Percentiles rank a stretch among this genome's conserved stretches.
These are phyloP conservation scores for Sebastes steindachneri DNA, from an alignment of 2,797 vertebrate genomes.

Conservation along the genomic window DNA sequence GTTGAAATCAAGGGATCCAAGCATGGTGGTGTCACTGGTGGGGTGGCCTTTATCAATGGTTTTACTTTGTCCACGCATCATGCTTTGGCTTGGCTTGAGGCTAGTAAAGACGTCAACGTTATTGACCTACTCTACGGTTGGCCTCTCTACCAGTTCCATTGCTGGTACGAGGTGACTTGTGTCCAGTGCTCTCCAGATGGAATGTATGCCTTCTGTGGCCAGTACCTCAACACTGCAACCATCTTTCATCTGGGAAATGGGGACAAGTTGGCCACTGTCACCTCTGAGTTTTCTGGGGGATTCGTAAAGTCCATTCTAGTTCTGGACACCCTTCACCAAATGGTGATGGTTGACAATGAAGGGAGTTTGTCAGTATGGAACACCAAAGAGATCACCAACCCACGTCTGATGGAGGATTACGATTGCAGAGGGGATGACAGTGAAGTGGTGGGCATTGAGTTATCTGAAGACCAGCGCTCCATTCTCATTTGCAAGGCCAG, in stretches of 20 bases:
- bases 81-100: slow-evolving; percentile 96
- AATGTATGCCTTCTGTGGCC: slow-evolving; percentile 95
- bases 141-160: slow-evolving; percentile 99
- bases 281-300: slow-evolving; percentile 96
- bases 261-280: slow-evolving; percentile 95
- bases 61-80: slow-evolving; percentile 96
- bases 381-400: slow-evolving; percentile 93
- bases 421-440: slow-evolving; percentile 95
- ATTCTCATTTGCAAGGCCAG: slow-evolving; percentile 97
- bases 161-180: slow-evolving; percentile 99
- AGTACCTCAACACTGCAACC: slow-evolving; percentile 95
- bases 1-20: slow-evolving; percentile 98
- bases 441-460: slow-evolving; percentile 94
- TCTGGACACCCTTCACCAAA: slow-evolving; percentile 93
- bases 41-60: slow-evolving; percentile 94
- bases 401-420: slow-evolving; percentile 95
- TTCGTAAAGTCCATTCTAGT: slow-evolving; percentile 97
- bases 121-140: slow-evolving; percentile 97
- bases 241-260: slow-evolving; percentile 97
- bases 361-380: slow-evolving; percentile 98
- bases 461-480: slow-evolving; percentile 97
- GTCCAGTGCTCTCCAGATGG: slow-evolving; percentile 97
- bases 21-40: slow-evolving; percentile 88
- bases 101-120: slow-evolving; percentile 97
- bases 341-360: slow-evolving; percentile 98